phyloP scores from a whole-genome alignment of 2,113 vertebrate genomes.

The Hydrolagus affinis region DNA sequence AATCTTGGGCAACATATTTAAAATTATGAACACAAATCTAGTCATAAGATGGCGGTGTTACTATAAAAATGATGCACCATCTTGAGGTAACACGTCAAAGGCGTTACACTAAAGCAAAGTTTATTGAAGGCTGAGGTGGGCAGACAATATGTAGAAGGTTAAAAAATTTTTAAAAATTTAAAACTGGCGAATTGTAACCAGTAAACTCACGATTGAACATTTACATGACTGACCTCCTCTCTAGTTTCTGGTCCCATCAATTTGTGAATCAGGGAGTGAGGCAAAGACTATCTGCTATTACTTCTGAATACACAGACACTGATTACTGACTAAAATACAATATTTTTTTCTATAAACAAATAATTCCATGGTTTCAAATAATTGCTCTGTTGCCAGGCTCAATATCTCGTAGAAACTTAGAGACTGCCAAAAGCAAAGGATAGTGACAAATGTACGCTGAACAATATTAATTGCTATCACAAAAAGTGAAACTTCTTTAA shows the following conservation, averaged over 20 bases:
- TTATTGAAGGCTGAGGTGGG: background rate
- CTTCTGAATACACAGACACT: too few species aligned
- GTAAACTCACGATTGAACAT: background rate
- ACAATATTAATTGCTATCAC: background rate
- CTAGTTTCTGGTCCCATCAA: background rate
- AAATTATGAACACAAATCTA: background rate
- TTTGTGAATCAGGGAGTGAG: too few species aligned
- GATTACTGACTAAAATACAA: too few species aligned
- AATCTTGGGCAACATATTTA: background rate
- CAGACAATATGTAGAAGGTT: background rate
- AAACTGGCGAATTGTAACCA: background rate
- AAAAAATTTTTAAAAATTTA: background rate
- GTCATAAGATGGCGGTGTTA: constrained; percentile 29
- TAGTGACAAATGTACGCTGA: background rate
- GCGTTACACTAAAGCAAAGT: background rate
- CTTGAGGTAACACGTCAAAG: constrained; percentile 2
- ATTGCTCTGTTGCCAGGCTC: background rate
- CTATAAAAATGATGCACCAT: constrained; percentile 11
- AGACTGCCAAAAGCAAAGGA: background rate
- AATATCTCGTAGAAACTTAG: background rate
- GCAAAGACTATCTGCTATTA: too few species aligned
- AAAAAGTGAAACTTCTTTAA: background rate
- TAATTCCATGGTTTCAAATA: too few species aligned
- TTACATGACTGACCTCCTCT: background rate
- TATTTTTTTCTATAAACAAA: too few species aligned